A percentile compares a stretch with the other conserved stretches of the same genome.
Conservation (phyloP, 2,113 vertebrate genomes). For the Regulus satrapa region DNA sequence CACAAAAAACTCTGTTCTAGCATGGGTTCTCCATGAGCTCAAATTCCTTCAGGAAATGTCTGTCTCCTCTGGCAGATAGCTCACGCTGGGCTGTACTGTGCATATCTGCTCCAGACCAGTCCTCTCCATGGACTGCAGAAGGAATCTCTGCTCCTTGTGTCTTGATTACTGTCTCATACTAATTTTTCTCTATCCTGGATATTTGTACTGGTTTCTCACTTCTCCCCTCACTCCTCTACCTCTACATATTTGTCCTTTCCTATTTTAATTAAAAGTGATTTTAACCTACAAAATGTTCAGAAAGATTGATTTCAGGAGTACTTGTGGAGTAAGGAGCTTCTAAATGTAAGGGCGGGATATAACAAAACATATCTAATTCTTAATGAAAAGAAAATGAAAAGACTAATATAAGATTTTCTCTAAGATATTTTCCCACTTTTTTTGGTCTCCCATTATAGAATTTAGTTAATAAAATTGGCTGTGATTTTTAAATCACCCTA, state of each 20-base stretch:
- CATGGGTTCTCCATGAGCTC: fast-evolving
- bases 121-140: not conserved
- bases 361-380: not conserved
- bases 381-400: not conserved
- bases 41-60: not conserved
- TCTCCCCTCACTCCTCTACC: not conserved
- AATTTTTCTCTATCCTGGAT: not conserved
- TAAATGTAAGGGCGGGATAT: not conserved
- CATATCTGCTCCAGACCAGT: not conserved
- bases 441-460: not conserved
- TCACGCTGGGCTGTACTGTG: fast-evolving
- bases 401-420: not conserved
- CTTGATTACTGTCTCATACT: fast-evolving
- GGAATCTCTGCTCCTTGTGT: not conserved
- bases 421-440: not conserved
- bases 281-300: not conserved
- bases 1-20: not conserved
- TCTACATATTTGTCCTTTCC: not conserved
- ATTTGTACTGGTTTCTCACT: not conserved
- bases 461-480: not conserved
- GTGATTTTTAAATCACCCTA: not conserved
- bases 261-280: not conserved
- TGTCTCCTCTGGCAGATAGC: not conserved
- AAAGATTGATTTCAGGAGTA: not conserved
- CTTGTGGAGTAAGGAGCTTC: not conserved